phyloP scores from a whole-genome alignment of 2,113 vertebrate genomes.

The Phalacrocorax brasilianus region DNA sequence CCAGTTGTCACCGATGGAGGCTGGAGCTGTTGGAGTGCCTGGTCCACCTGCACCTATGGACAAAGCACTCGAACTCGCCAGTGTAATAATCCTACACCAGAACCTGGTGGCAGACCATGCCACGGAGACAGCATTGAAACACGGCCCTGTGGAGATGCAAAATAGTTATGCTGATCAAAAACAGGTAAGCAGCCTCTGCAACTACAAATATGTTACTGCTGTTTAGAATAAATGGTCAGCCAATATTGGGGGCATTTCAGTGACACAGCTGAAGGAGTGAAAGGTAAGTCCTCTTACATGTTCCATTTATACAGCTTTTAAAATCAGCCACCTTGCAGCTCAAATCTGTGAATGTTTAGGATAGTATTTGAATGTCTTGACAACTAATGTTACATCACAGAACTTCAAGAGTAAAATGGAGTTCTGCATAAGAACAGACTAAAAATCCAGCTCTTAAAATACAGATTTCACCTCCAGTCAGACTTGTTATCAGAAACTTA shows the following conservation, averaged over 20 bases:
- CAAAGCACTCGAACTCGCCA: conserved; percentile 65
- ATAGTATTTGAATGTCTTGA: not conserved
- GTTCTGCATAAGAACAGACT: not conserved
- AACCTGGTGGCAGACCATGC: conserved; percentile 55
- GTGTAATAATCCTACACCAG: conserved; percentile 66
- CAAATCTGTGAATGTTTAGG: not conserved
- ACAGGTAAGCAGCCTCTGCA: not conserved
- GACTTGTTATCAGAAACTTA: not conserved
- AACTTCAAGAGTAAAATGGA: not conserved
- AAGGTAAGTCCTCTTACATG: rapidly evolving
- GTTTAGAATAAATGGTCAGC: not conserved
- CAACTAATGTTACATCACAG: not conserved
- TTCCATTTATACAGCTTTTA: not conserved
- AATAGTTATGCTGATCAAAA: not conserved
- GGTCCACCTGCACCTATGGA: conserved; percentile 63
- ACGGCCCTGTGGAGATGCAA: conserved; percentile 50
- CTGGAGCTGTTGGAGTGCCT: conserved; percentile 80
- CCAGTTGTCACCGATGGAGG: conserved; percentile 65
- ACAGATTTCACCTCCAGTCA: not conserved
- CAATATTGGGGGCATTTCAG: not conserved
- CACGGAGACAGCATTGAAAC: conserved; percentile 65
- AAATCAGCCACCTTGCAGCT: not conserved
- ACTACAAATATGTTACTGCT: not conserved
- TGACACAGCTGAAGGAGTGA: not conserved
- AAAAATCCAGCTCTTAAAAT: not conserved